Base-by-base conservation (phyloP, 2,888 invertebrate genomes). In the Alentia gelatinosa region DNA sequence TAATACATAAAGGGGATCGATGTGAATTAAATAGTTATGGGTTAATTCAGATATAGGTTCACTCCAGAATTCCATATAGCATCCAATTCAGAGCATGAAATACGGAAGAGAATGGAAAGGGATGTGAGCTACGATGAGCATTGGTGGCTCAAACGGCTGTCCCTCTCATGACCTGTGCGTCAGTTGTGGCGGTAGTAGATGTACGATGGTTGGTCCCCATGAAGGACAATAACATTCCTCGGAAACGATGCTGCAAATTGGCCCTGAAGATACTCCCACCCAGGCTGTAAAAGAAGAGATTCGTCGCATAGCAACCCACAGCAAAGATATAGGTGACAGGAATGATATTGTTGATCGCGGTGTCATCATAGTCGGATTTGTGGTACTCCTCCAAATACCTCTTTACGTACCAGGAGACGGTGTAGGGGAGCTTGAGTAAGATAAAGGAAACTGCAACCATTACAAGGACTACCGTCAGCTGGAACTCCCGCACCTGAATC, bases 391-490 rank as follows among this genome's bases (percentile, higher is more conserved):
- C 47, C 47, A 47, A 1, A 47, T 12, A 86, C 33, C 7, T 0
- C 33, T 30, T 42, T 3, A 47, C 86, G 33, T 86, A 86, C 42
- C 47, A 86, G 7, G 50, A 86, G 26, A 86, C 30, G 35, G 86
- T 86, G 33, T 86, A 86, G 86, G 86, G 86, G 15, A 86, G 50
- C 30, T 86, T 86, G 30, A 86, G 47, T 0, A 86, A 19, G 9
- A 47, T 5, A 30, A 86, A 86, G 1, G 86, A 47, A 19, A 86
- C 86, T 5, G 86, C 86, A 12, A 86, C 30, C 30, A 47, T 7
- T 19, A 86, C 30, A 3, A 86, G 50, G 15, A 42, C 47, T 26
- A 42, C 7, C 0, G 86, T 86, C 42, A 86, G 42, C 12, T 86
- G 30, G 15, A 86, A 9, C 9, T 86, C 86, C 26, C 86, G 40